Evolutionary conservation across 2,888 invertebrate species (phyloP), one percentile per base, ranked within the genome.

Genomic region (Tinea pellionella): DNA sequence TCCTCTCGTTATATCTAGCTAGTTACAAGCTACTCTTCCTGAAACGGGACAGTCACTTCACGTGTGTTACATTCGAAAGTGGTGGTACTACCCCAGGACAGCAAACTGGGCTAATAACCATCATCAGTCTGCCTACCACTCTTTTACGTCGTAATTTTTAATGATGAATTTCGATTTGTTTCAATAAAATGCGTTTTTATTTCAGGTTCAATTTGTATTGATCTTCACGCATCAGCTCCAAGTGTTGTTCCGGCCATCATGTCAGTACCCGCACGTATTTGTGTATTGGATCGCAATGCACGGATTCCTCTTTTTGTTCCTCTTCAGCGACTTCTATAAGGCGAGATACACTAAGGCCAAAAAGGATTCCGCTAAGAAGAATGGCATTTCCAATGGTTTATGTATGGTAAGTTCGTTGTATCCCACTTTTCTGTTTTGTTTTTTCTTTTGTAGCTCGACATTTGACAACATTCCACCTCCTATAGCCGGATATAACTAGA

Each of bases 281-380:
- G 95, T 96, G 90, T 90, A 95, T 73, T 98, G 96, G 96, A 98
- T 98, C 77, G 96, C 96, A 55, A 89, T 96, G 68, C 98, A 98
- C 82, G 98, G 97, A 62, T 90, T 97, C 69, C 90, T 98, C 75
- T 98, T 98, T 91, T 90, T 97, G 65, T 93, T 96, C 84, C 90
- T 98, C 67, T 98, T 98, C 90, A 94, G 94, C 42, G 95, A 97
- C 83, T 98, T 98, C 88, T 98, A 98, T 89, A 94, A 95, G 85
- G 89, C 91, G 68, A 93, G 92, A 72, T 96, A 96, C 83, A 88
- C 88, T 65, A 78, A 78, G 73, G 74, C 74, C 65, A 77, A 70
- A 65, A 73, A 72, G 65, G 76, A 75, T 61, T 69, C 30, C 73
- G 71, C 62, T 61, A 59, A 63, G 13, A 73, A 75, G 63, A 79